Base-by-base conservation (phyloP, 2,113 vertebrate species). In the Gobio gobio region DNA sequence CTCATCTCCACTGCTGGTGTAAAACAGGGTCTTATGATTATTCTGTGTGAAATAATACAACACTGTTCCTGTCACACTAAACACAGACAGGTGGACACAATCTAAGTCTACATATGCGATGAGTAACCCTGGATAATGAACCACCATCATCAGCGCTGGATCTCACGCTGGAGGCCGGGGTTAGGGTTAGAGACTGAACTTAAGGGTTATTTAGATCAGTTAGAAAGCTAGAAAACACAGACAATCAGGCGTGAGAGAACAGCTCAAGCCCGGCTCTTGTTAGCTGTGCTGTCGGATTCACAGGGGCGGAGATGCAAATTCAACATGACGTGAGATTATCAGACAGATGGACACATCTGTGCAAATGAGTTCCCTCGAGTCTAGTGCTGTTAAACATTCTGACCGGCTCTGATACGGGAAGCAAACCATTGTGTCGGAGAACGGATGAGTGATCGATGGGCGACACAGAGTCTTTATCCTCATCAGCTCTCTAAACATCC, bases 311-410 rank as follows among this genome's bases (percentile, higher is more conserved):
- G 82, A 93, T 91, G 89, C 89, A 94, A 93, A 94, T 94, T 88
- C 85, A 87, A 93, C 92, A 92, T 91, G 92, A 93, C 92, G 91
- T 91, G 89, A 92, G 91, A 94, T 94, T 92, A 94, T 91, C 89
- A 85, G 86, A 90, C 93, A 94, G 93, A 94, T 94, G 93, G 93
- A 63, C 61, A 92, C 93, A 94, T 92, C 92, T 94, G 93, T 89
- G 89, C 91, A 93, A 93, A 94, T 93, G 90, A 92, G 91, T 91
- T 92, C 92, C 93, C 93, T 61, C 33, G 88, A 92, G 93, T 63
- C 87, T 87, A 85, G 85, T 68, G 89, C 90, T 89, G 89, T 87
- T 94, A 92, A 92, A 93, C 92, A 93, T 93, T 91, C 91, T 91
- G 90, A 89, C 81, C 90, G 82, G 87, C 22, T 9, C 90, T 86